phyloP scores from a whole-genome alignment of 1,140 invertebrate genomes.

The Helicorthomorpha holstii region DNA sequence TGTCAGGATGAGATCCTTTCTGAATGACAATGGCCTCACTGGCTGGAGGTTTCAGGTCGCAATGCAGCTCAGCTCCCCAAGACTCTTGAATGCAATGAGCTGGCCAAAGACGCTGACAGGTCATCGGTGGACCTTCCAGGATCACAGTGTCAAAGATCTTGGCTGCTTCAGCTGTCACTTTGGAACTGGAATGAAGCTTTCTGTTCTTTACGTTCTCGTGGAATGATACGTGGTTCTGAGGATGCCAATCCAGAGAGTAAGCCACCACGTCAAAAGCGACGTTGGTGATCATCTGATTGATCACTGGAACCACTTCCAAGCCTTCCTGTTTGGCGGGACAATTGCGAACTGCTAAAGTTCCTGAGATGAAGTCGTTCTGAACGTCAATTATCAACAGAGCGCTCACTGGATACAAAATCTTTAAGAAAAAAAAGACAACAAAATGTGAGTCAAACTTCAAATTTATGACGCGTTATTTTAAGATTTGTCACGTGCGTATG shows the following conservation, averaged over 20 bases:
- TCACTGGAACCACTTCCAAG: slow-evolving; percentile 67
- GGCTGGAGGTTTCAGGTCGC: slow-evolving; percentile 57
- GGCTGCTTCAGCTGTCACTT: slow-evolving; percentile 42
- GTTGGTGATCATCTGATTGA: slow-evolving; percentile 70
- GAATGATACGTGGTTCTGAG: slow-evolving; percentile 89
- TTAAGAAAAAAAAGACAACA: slow-evolving; percentile 16
- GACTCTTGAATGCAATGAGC: slow-evolving; percentile 86
- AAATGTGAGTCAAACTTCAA: not conserved
- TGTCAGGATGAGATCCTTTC: slow-evolving; percentile 84
- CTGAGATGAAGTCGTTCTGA: slow-evolving; percentile 95
- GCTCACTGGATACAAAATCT: slow-evolving; percentile 69
- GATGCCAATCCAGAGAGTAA: slow-evolving; percentile 96
- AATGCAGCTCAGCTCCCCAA: slow-evolving; percentile 84
- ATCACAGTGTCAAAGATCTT: slow-evolving; percentile 75
- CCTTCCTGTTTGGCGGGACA: slow-evolving; percentile 84
- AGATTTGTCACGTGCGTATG: not conserved
- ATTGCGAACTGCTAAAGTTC: slow-evolving; percentile 78
- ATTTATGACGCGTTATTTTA: not conserved
- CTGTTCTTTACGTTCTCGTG: slow-evolving; percentile 67
- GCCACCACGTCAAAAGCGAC: slow-evolving; percentile 82
- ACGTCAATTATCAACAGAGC: slow-evolving; percentile 92
- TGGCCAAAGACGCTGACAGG: slow-evolving; percentile 82
- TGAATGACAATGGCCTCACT: slow-evolving; percentile 48
- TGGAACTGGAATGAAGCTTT: slow-evolving; percentile 46
- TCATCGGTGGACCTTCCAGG: slow-evolving; percentile 65